A percentile compares a stretch with the other conserved stretches of the same genome.
These are phyloP conservation scores for Rana temporaria DNA, from an alignment of 2,113 vertebrate species.

Conservation along the genomic window DNA sequence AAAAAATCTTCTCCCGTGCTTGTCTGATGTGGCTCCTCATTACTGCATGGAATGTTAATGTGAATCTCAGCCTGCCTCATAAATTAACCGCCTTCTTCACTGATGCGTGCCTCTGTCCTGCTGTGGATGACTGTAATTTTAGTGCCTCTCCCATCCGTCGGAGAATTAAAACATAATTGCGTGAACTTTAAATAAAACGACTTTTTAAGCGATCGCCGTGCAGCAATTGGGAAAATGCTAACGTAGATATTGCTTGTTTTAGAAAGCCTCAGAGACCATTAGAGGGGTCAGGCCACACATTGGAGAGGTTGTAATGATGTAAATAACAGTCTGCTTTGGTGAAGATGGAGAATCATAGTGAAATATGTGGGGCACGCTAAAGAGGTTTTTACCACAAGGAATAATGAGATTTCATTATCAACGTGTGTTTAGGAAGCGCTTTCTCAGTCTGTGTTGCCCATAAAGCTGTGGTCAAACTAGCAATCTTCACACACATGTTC, in stretches of 20 bases:
- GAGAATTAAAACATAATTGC: slow-evolving; percentile 64
- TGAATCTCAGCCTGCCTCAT: slow-evolving; percentile 60
- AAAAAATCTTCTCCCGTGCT: slow-evolving; percentile 61
- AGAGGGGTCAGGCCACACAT: background rate
- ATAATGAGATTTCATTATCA: too few relatives aligned
- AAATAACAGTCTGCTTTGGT: background rate
- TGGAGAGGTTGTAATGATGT: background rate
- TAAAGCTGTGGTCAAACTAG: too few relatives aligned
- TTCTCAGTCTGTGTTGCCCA: too few relatives aligned
- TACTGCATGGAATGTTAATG: slow-evolving; percentile 64
- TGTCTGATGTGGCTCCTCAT: slow-evolving; percentile 64
- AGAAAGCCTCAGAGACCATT: slow-evolving; percentile 21
- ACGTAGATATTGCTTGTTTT: slow-evolving; percentile 55
- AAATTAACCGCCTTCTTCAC: slow-evolving; percentile 63
- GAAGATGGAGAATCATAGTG: background rate
- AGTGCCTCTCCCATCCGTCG: slow-evolving; percentile 61
- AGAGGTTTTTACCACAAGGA: too few relatives aligned
- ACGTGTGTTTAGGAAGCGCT: too few relatives aligned
- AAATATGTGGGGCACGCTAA: too few relatives aligned
- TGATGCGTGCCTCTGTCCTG: slow-evolving; percentile 56
- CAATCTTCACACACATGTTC: too few relatives aligned
- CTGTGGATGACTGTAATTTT: slow-evolving; percentile 54
- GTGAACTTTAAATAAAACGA: slow-evolving; percentile 59
- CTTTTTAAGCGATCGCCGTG: slow-evolving; percentile 58
- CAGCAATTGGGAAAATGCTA: slow-evolving; percentile 60